A percentile compares a stretch with the other conserved stretches of the same genome.
phyloP scores from a whole-genome alignment of 2,888 invertebrate species.

The Cantharis flavilabris region DNA sequence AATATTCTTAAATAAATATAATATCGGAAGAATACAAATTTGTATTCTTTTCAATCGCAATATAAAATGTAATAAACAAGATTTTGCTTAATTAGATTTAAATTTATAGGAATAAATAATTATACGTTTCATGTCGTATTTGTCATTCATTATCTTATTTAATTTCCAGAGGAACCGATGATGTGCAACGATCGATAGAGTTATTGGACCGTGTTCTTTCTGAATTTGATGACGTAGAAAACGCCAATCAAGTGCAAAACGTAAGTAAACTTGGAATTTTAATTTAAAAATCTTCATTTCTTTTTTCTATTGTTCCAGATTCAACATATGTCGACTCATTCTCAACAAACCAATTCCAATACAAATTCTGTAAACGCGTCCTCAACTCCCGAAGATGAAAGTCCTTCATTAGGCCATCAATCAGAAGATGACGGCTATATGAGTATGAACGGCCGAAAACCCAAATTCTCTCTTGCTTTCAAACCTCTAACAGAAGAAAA shows the following conservation, averaged over 20 bases:
- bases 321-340: constrained; percentile 53
- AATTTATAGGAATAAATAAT: too few species aligned
- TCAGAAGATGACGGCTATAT: constrained; percentile 91
- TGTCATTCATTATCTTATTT: constrained; percentile 25
- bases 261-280: constrained; percentile 30
- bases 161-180: constrained; percentile 77
- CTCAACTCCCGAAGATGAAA: constrained; percentile 66
- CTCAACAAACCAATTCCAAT: constrained; percentile 53
- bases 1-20: not conserved
- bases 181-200: constrained; percentile 87
- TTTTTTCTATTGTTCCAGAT: constrained; percentile 54
- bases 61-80: not conserved
- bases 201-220: constrained; percentile 87
- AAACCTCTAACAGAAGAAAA: constrained; percentile 64
- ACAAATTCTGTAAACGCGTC: constrained; percentile 59
- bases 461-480: constrained; percentile 74
- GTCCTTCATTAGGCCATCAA: constrained; percentile 80
- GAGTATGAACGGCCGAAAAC: constrained; percentile 87
- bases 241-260: constrained; percentile 59
- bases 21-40: not conserved
- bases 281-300: not conserved
- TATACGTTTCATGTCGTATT: not conserved
- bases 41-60: not conserved
- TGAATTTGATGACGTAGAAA: constrained; percentile 83
- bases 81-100: not conserved